Conservation (phyloP, 2,113 vertebrate species). For the Eublepharis macularius region DNA sequence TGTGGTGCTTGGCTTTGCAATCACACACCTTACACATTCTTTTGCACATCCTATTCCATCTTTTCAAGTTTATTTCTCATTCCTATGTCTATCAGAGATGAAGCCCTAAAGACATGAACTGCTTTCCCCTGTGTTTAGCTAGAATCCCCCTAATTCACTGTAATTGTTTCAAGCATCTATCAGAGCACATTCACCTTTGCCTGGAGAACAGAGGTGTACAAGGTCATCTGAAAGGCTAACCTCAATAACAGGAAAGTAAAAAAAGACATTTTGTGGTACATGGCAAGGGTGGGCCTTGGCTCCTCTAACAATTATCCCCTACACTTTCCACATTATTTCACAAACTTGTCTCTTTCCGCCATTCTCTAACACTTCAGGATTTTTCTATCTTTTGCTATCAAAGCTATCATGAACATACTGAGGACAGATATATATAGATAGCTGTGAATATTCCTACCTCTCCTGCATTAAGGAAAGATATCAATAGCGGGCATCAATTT, state of each 20-base stretch:
- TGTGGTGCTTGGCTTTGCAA: not conserved
- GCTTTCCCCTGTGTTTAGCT: not conserved
- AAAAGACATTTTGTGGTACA: conserved; percentile 38
- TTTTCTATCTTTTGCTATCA: conserved; percentile 18
- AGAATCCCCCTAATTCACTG: not conserved
- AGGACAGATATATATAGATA: not conserved
- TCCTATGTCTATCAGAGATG: conserved; percentile 12
- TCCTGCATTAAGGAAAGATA: not conserved
- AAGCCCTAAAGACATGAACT: conserved; percentile 7
- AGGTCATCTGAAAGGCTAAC: conserved; percentile 44
- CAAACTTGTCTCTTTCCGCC: conserved; percentile 42
- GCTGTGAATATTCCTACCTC: not conserved
- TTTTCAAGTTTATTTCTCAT: conserved; percentile 1
- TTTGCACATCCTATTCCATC: not conserved
- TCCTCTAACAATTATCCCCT: conserved; percentile 40
- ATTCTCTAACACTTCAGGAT: conserved; percentile 35
- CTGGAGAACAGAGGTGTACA: conserved; percentile 23
- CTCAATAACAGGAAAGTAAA: conserved; percentile 21
- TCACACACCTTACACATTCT: not conserved
- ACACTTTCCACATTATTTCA: conserved; percentile 58
- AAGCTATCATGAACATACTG: not conserved
- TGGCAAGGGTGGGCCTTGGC: conserved; percentile 1
- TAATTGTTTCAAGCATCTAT: conserved; percentile 30
- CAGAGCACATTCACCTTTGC: conserved; percentile 27
- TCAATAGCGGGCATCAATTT: not conserved